These are phyloP conservation scores for Amblyraja radiata DNA, from an alignment of 2,797 vertebrate genomes.

Conservation along the genomic window DNA sequence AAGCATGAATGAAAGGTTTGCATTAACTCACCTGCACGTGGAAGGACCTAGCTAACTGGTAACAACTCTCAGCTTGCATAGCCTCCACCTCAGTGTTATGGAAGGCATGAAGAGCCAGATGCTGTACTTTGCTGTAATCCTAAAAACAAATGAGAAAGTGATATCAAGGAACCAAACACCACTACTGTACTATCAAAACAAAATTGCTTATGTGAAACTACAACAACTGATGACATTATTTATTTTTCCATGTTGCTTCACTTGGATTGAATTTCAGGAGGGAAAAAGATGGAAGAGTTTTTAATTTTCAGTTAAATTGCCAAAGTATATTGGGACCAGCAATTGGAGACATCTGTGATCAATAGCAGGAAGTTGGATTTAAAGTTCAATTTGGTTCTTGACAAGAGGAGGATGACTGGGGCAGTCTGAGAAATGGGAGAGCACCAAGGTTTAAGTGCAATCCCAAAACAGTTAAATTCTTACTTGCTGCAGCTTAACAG, in stretches of 20 bases:
- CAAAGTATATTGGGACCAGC: neutral
- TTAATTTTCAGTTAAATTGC: neutral
- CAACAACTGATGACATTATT: neutral
- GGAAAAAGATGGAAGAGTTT: neutral
- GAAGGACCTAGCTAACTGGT: constrained; percentile 92
- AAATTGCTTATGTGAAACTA: no score
- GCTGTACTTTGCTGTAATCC: constrained; percentile 98
- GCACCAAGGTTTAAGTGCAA: no score
- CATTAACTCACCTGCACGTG: constrained; percentile 78
- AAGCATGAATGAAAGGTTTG: neutral
- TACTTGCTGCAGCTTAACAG: no score
- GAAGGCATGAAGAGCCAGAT: constrained; percentile 94
- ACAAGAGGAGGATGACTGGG: no score
- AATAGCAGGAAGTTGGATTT: neutral
- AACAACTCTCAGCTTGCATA: constrained; percentile 98
- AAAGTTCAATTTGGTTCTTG: neutral
- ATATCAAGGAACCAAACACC: neutral
- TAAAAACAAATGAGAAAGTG: constrained; percentile 46
- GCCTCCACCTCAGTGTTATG: constrained; percentile 98
- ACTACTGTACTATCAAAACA: neutral
- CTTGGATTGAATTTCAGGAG: neutral
- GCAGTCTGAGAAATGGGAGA: no score
- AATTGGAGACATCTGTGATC: neutral
- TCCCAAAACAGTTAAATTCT: no score
- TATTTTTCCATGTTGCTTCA: neutral